Conservation (phyloP, 2,888 invertebrate genomes). For the Drosophila monieri region DNA sequence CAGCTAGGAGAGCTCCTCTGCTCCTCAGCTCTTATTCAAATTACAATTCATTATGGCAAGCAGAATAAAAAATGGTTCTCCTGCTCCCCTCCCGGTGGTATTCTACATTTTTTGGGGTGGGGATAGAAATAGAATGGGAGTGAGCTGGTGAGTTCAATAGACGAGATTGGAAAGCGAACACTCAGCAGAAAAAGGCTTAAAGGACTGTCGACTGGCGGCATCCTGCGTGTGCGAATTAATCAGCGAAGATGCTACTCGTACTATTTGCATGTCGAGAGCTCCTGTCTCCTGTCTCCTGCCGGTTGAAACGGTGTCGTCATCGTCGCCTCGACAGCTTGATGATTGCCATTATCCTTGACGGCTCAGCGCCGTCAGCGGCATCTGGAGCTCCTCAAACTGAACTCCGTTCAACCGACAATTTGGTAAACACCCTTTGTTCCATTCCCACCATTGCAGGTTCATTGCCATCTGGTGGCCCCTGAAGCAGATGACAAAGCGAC, state of each 20-base stretch:
- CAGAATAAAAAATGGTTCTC: constrained; percentile 50
- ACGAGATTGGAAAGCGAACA: constrained; percentile 71
- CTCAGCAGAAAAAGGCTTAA: constrained; percentile 76
- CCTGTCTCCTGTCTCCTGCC: constrained; percentile 18
- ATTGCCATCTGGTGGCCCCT: constrained; percentile 98
- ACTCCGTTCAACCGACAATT: constrained; percentile 21
- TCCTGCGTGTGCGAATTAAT: constrained; percentile 77
- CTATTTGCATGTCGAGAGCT: constrained; percentile 67
- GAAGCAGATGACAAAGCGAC: constrained; percentile 94
- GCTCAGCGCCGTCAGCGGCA: constrained; percentile 30
- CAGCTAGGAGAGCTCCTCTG: constrained; percentile 6
- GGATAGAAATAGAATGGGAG: background rate
- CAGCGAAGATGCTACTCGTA: constrained; percentile 50
- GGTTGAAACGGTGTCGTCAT: constrained; percentile 65
- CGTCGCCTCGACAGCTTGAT: constrained; percentile 52
- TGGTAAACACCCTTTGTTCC: constrained; percentile 63
- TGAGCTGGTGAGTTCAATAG: constrained; percentile 64
- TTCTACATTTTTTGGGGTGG: constrained; percentile 6
- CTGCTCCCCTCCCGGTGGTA: constrained; percentile 5
- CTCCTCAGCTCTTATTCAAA: constrained; percentile 65
- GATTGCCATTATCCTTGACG: constrained; percentile 64
- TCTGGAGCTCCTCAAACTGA: constrained; percentile 13
- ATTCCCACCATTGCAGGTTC: constrained; percentile 89
- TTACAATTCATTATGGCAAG: constrained; percentile 73
- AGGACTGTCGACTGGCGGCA: constrained; percentile 53